Evolutionary conservation across 1,140 invertebrate genomes (phyloP).

Genomic region (Helicoverpa armigera): DNA sequence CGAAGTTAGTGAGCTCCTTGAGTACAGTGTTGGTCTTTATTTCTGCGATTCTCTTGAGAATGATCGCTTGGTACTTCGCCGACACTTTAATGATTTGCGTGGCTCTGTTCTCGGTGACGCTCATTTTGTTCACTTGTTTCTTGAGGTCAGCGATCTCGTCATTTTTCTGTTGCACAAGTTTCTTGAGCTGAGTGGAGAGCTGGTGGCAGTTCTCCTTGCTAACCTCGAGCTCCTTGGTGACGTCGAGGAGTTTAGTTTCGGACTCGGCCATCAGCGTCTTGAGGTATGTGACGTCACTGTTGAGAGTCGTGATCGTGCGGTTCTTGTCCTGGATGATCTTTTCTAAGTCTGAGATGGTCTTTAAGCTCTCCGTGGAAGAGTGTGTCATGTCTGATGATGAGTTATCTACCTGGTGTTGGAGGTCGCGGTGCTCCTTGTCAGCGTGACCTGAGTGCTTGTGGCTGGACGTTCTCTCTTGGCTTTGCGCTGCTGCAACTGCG

Average conservation of each 20-base stretch:
- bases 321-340: conserved; percentile 78
- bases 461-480: conserved; percentile 59
- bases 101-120: conserved; percentile 74
- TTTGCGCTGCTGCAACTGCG: conserved; percentile 60
- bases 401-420: conserved; percentile 74
- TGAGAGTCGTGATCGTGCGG: conserved; percentile 73
- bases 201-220: conserved; percentile 79
- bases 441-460: conserved; percentile 56
- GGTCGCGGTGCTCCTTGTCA: conserved; percentile 61
- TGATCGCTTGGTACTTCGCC: conserved; percentile 81
- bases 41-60: conserved; percentile 79
- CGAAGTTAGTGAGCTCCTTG: conserved; percentile 80
- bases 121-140: conserved; percentile 79
- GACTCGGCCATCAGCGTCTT: conserved; percentile 78
- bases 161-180: conserved; percentile 80
- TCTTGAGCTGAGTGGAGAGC: conserved; percentile 78
- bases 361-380: conserved; percentile 72
- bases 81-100: conserved; percentile 82
- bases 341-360: conserved; percentile 80
- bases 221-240: conserved; percentile 73
- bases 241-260: conserved; percentile 75
- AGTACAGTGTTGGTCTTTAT: conserved; percentile 78
- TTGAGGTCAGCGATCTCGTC: conserved; percentile 80
- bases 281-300: conserved; percentile 76
- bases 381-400: conserved; percentile 70